Evolutionary conservation across 2,888 invertebrate genomes (phyloP), one percentile per base, ranked within the genome.

Genomic region (Charanyca ferruginea): DNA sequence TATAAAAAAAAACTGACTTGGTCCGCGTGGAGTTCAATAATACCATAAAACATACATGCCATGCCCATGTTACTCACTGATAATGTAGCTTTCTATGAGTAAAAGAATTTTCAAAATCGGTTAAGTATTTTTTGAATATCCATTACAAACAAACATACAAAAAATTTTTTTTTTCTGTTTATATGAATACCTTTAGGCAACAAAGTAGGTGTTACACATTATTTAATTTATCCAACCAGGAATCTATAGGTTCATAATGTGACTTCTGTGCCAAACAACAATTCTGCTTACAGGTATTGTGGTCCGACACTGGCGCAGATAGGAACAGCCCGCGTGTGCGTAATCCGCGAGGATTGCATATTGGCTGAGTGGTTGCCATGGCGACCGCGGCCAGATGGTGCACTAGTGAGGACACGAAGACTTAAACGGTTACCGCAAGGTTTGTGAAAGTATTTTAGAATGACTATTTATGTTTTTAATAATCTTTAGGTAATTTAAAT

Each of bases 301-400:
- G 91, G 91, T 2, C 61, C 88, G 2, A 82, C 86, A 0, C 72
- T 93, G 1, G 83, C 89, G 0, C 86, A 88, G 64, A 85, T 94
- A n/a, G 92, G 92, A 6, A 90, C 91, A 0, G 85, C 89, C 0
- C 90, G 95, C 9, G 94, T 96, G 18, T 96, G 96, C 79, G 93
- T 96, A 25, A 92, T 96, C 57, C 90, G 91, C 0, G 96, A 96
- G 71, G 95, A 96, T 81, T 96, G 96, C 79, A 87, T 89, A 2
- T 88, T 96, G 47, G 96, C 94, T 1, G 96, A 96, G 60, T 96
- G 96, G 96, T 90, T 96, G 55, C 94, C 96, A 61, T 97, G 96
- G 96, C 86, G 93, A 69, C 94, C 96, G 1, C 89, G 96, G 2
- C 89, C 94, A 18, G 96, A 96, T 66, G 96, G 96, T 0, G 96